Evolutionary conservation across 2,113 vertebrate species (phyloP).

Genomic region (Psammodynastes pulverulentus): DNA sequence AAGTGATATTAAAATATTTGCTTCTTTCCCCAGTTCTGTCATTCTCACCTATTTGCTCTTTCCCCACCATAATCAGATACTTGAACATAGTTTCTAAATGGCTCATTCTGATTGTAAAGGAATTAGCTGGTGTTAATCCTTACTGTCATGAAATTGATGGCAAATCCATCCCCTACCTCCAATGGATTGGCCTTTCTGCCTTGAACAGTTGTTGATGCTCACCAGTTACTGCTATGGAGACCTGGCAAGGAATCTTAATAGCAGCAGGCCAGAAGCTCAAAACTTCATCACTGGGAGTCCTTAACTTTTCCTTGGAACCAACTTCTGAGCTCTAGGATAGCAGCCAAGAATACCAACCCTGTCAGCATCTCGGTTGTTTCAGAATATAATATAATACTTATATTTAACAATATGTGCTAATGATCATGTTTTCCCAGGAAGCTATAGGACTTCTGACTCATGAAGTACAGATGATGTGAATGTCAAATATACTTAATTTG

Average conservation of each 20-base stretch:
- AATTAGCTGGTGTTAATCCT: background rate
- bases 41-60: background rate
- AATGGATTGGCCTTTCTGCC: background rate
- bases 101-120: background rate
- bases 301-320: rapidly evolving
- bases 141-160: background rate
- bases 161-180: background rate
- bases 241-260: background rate
- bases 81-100: background rate
- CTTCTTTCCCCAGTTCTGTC: background rate
- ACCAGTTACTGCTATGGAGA: background rate
- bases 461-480: background rate
- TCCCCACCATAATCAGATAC: background rate
- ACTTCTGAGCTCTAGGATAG: background rate
- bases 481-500: background rate
- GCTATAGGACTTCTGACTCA: background rate
- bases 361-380: rapidly evolving
- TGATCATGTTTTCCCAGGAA: background rate
- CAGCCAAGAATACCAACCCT: background rate
- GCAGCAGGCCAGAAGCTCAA: background rate
- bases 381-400: rapidly evolving
- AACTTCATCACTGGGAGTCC: rapidly evolving
- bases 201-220: rapidly evolving
- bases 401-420: background rate
- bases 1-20: background rate